phyloP scores from a whole-genome alignment of 1,140 invertebrate species.

The Leptoteleia sp. region DNA sequence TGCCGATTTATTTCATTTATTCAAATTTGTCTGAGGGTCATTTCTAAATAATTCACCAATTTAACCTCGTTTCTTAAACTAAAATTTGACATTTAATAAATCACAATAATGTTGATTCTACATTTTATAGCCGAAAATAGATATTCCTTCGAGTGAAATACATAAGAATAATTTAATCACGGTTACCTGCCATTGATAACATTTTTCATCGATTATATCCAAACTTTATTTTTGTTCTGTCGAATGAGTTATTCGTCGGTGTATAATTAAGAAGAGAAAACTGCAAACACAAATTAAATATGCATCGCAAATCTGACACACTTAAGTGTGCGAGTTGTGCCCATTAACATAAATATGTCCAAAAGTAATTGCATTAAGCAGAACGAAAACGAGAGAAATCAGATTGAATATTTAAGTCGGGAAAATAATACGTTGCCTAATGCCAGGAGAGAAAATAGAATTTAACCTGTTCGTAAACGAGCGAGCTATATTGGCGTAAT shows the following conservation, averaged over 20 bases:
- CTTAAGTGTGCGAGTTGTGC: slow-evolving; percentile 10
- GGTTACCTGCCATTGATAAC: no score
- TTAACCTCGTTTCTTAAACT: no score
- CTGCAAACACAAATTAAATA: slow-evolving; percentile 16
- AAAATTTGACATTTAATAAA: no score
- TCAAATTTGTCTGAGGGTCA: no score
- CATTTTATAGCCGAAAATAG: no score
- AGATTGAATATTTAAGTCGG: slow-evolving; percentile 41
- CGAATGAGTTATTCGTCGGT: slow-evolving; percentile 12
- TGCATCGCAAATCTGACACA: slow-evolving; percentile 21
- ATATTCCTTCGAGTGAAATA: no score
- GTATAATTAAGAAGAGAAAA: slow-evolving; percentile 34
- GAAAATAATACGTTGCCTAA: slow-evolving; percentile 46
- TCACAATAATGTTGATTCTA: no score
- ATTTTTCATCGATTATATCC: background rate
- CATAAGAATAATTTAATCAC: no score
- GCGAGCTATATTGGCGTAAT: slow-evolving; percentile 52
- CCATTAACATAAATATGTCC: slow-evolving; percentile 47
- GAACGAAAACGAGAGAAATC: slow-evolving; percentile 32
- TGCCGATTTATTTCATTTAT: no score
- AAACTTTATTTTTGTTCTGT: slow-evolving; percentile 20
- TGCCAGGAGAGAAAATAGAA: slow-evolving; percentile 49
- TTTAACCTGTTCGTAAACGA: slow-evolving; percentile 46
- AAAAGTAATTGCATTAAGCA: slow-evolving; percentile 36
- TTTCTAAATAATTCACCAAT: no score